Conservation (phyloP, 2,113 vertebrate genomes). For the Callospermophilus lateralis region DNA sequence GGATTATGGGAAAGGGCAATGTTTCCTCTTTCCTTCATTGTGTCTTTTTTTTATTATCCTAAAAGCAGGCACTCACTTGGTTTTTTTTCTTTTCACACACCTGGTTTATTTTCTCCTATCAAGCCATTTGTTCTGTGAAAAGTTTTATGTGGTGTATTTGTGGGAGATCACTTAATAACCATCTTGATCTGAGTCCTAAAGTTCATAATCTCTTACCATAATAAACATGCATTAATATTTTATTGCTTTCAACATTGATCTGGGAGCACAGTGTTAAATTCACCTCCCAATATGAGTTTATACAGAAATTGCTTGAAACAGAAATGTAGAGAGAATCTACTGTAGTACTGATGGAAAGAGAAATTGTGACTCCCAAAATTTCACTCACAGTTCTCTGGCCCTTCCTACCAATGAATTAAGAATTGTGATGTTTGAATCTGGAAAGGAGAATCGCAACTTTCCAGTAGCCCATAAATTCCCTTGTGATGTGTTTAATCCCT, state of each 20-base stretch:
- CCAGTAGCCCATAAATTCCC: neutral
- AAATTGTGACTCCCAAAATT: neutral
- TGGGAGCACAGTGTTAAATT: neutral
- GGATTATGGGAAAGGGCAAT: no score
- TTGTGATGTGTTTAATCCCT: neutral
- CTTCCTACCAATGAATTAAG: neutral
- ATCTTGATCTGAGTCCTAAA: no score
- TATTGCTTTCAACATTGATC: neutral
- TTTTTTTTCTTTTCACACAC: no score
- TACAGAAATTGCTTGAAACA: neutral
- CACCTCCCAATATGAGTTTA: neutral
- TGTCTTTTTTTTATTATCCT: no score
- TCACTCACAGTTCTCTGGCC: neutral
- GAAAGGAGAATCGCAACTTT: neutral
- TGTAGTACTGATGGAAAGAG: neutral
- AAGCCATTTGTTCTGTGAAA: no score
- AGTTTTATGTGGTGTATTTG: no score
- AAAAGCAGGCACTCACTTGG: no score
- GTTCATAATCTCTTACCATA: neutral
- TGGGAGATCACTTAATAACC: no score
- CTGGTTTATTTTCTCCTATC: no score
- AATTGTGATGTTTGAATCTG: neutral
- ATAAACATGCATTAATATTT: neutral
- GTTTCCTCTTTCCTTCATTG: no score
- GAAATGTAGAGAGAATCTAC: neutral